phyloP scores from a whole-genome alignment of 1,140 invertebrate species.

The Notospermus geniculatus region DNA sequence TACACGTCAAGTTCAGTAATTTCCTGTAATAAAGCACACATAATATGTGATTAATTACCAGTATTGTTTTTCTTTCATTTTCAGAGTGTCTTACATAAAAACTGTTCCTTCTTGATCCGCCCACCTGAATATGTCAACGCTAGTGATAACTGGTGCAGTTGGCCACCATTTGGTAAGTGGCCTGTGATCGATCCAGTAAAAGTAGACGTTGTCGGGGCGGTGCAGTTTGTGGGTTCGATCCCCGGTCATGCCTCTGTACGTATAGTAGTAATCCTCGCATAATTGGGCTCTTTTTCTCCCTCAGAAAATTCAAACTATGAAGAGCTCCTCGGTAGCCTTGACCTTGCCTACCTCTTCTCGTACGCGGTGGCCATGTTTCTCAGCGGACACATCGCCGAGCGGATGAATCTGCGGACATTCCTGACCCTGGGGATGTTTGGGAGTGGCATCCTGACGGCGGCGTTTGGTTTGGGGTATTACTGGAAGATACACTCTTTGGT shows the following conservation, averaged over 20 bases:
- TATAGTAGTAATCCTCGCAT: no score
- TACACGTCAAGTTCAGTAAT: no score
- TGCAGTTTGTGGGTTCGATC: background rate
- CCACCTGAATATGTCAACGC: constrained; percentile 49
- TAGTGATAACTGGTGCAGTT: constrained; percentile 73
- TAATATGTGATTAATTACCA: no score
- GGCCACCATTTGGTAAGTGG: constrained; percentile 88
- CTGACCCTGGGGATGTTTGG: constrained; percentile 85
- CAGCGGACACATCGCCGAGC: constrained; percentile 86
- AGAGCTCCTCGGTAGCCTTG: constrained; percentile 80
- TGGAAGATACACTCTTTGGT: constrained; percentile 79
- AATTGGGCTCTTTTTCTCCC: no score
- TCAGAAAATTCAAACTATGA: constrained; percentile 70
- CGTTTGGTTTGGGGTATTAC: constrained; percentile 84
- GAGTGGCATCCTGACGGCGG: constrained; percentile 81
- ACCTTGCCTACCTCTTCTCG: constrained; percentile 88
- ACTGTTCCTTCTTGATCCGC: constrained; percentile 67
- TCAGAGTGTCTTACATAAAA: constrained; percentile 75
- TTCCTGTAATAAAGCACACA: no score
- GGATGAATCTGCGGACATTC: constrained; percentile 88
- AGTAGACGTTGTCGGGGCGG: no score
- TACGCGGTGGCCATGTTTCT: constrained; percentile 92
- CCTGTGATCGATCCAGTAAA: no score
- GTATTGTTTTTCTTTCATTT: constrained; percentile 21
- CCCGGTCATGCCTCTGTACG: no score